Percentiles rank a stretch among this genome's conserved stretches.
Evolutionary conservation across 2,797 vertebrate species (phyloP).

Genomic region (Numenius phaeopus): DNA sequence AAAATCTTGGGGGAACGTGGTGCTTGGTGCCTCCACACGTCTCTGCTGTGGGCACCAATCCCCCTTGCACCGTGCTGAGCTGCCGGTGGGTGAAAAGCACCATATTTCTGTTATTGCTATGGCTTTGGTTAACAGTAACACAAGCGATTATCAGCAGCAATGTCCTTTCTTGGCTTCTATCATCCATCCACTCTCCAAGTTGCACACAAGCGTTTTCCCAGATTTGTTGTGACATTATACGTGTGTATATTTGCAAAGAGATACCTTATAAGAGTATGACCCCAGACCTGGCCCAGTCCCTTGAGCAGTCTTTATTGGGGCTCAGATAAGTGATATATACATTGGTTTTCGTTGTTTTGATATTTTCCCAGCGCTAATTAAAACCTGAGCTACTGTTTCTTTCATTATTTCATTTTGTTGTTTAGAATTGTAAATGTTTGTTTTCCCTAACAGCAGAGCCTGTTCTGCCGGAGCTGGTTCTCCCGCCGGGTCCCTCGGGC

Average conservation of each 20-base stretch:
- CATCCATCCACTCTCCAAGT: background rate
- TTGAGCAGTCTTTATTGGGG: background rate
- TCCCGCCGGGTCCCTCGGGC: background rate
- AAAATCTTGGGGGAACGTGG: fast-evolving
- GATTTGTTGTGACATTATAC: fast-evolving
- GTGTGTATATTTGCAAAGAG: fast-evolving
- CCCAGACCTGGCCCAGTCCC: background rate
- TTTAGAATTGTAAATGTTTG: background rate
- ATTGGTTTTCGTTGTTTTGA: background rate
- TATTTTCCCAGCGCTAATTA: background rate
- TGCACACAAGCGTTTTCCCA: background rate
- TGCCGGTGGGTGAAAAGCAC: fast-evolving
- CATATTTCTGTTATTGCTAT: background rate
- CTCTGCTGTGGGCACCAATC: fast-evolving
- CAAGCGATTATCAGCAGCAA: background rate
- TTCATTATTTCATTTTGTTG: background rate
- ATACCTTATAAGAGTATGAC: fast-evolving
- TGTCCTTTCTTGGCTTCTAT: background rate
- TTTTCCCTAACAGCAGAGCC: background rate
- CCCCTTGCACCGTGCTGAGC: fast-evolving
- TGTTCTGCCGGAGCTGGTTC: background rate
- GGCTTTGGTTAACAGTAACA: background rate
- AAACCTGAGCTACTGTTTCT: background rate
- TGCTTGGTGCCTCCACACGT: background rate
- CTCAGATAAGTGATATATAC: fast-evolving